phyloP scores from a whole-genome alignment of 2,888 invertebrate species.

The Onchidella celtica region DNA sequence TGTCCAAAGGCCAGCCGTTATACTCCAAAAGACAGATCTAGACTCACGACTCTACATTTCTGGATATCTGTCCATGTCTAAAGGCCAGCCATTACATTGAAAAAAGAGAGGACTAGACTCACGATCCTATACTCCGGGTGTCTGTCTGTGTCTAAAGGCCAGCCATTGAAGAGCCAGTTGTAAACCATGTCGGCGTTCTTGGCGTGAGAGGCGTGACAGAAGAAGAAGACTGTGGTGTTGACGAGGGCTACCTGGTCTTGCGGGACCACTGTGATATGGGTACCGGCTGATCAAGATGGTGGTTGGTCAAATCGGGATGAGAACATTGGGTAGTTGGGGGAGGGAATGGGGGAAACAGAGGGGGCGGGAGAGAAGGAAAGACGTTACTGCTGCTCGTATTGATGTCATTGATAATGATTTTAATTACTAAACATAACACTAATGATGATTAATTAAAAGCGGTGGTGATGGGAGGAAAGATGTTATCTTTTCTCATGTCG shows the following conservation, averaged over 20 bases:
- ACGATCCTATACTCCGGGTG: constrained; percentile 64
- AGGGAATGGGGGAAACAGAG: neutral
- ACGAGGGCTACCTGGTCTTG: constrained; percentile 56
- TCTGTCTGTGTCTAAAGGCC: constrained; percentile 77
- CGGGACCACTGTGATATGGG: constrained; percentile 58
- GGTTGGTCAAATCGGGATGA: too few relatives aligned
- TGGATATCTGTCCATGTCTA: too few relatives aligned
- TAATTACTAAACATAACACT: too few relatives aligned
- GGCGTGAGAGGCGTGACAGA: constrained; percentile 92
- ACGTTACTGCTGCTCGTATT: neutral
- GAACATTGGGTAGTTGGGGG: too few relatives aligned
- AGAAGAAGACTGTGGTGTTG: constrained; percentile 82
- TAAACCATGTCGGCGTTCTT: constrained; percentile 92
- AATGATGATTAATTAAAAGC: too few relatives aligned
- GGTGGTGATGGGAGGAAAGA: too few relatives aligned
- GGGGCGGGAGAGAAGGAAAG: neutral
- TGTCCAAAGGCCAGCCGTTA: too few relatives aligned
- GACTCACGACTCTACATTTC: too few relatives aligned
- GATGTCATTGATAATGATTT: neutral
- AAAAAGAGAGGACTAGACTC: too few relatives aligned
- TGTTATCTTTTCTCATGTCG: too few relatives aligned
- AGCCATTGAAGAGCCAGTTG: constrained; percentile 90
- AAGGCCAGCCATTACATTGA: too few relatives aligned
- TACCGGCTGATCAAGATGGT: constrained; percentile 55
- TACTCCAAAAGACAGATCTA: too few relatives aligned